Percentiles rank a stretch among this genome's conserved stretches.
Conservation (phyloP, 2,113 vertebrate genomes). For the Megaceryle maxima region DNA sequence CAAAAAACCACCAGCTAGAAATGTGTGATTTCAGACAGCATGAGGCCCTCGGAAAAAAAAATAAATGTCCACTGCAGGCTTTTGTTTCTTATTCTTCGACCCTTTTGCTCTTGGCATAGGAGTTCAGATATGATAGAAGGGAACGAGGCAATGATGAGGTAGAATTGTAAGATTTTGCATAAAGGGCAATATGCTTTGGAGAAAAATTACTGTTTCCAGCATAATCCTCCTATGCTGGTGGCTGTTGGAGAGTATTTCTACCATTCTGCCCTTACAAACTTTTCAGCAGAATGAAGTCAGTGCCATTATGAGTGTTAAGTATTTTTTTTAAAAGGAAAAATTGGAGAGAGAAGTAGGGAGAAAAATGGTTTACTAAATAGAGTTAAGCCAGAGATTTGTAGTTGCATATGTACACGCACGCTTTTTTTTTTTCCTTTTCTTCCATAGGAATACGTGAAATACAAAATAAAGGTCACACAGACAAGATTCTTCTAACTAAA, state of each 20-base stretch:
- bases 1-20: neutral
- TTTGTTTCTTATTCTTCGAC: neutral
- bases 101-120: neutral
- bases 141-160: neutral
- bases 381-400: neutral
- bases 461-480: neutral
- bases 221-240: neutral
- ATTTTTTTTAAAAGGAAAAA: neutral
- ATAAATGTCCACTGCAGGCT: neutral
- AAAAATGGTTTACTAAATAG: neutral
- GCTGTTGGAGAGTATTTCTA: neutral
- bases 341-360: neutral
- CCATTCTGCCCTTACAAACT: neutral
- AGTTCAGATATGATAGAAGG: neutral
- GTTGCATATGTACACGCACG: accelerated
- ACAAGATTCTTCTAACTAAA: neutral
- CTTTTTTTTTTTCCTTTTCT: neutral
- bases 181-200: neutral
- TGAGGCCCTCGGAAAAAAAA: neutral
- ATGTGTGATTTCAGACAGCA: neutral
- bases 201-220: neutral
- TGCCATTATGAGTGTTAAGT: neutral
- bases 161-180: neutral
- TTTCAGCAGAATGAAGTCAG: neutral
- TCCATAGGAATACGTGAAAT: neutral